Percentiles rank a stretch among this genome's conserved stretches.
Conservation (phyloP, 92 coral and sea anemone species). For the Zoanthus sociatus region DNA sequence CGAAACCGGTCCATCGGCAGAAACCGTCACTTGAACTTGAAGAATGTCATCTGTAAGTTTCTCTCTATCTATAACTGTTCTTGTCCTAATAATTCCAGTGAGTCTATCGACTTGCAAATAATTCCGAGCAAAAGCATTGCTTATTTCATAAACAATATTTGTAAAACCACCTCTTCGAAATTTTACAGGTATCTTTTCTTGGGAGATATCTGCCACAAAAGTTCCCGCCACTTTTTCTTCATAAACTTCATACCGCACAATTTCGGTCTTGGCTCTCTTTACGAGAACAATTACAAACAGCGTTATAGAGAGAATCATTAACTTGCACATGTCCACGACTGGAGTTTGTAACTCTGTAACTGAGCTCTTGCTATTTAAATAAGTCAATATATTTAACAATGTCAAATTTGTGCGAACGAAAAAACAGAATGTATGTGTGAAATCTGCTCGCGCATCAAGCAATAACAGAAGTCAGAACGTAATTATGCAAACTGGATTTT, state of each 20-base stretch:
- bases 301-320: slow-evolving; percentile 2
- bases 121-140: slow-evolving; percentile 51
- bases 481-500: slow-evolving; percentile 30
- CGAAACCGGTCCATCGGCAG: slow-evolving; percentile 49
- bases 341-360: background rate
- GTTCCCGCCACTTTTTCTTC: slow-evolving; percentile 74
- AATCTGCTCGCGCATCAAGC: slow-evolving; percentile 19
- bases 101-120: slow-evolving; percentile 54
- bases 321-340: slow-evolving; percentile 21
- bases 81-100: slow-evolving; percentile 75
- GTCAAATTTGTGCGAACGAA: slow-evolving; percentile 28
- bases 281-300: slow-evolving; percentile 16
- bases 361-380: background rate
- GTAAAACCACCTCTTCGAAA: slow-evolving; percentile 55
- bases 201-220: slow-evolving; percentile 79
- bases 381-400: slow-evolving; percentile 14
- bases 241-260: slow-evolving; percentile 58
- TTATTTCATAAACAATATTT: slow-evolving; percentile 63
- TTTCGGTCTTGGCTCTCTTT: background rate
- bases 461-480: background rate
- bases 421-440: background rate
- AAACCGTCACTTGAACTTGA: slow-evolving; percentile 64
- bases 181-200: slow-evolving; percentile 45
- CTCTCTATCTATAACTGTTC: slow-evolving; percentile 69
- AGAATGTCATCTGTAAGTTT: slow-evolving; percentile 65